These are phyloP conservation scores for Pavo muticus DNA, from an alignment of 2,113 vertebrate species.

Conservation along the genomic window DNA sequence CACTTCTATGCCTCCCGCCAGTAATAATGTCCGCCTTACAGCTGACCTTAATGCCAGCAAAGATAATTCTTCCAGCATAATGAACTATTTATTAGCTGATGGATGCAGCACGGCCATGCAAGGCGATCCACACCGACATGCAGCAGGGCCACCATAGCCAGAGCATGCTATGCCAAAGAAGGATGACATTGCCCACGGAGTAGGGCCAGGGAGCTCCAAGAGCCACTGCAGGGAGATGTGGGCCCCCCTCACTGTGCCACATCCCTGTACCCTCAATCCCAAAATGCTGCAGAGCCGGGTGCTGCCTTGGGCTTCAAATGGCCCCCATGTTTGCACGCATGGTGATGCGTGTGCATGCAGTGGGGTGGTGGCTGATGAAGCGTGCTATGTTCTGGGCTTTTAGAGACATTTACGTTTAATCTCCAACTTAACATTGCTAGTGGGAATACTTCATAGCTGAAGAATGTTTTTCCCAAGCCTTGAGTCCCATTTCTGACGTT, in stretches of 20 bases:
- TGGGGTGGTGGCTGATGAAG: background rate
- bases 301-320: accelerated
- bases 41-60: background rate
- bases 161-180: background rate
- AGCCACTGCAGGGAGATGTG: background rate
- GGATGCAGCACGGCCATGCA: background rate
- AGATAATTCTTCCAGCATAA: background rate
- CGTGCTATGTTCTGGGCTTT: background rate
- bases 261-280: background rate
- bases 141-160: accelerated
- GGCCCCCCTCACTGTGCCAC: background rate
- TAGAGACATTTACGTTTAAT: background rate
- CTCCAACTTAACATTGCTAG: background rate
- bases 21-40: background rate
- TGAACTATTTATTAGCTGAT: background rate
- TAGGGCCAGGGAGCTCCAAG: background rate
- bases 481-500: background rate
- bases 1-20: background rate
- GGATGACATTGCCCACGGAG: background rate
- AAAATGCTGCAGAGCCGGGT: accelerated
- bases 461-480: constrained; percentile 3
- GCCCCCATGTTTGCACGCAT: accelerated
- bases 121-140: background rate
- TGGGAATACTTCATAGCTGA: background rate
- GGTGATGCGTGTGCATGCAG: accelerated